Percentiles rank a stretch among this genome's conserved stretches.
phyloP scores from a whole-genome alignment of 2,888 invertebrate species.

The Hirtodrosophila alboralis region DNA sequence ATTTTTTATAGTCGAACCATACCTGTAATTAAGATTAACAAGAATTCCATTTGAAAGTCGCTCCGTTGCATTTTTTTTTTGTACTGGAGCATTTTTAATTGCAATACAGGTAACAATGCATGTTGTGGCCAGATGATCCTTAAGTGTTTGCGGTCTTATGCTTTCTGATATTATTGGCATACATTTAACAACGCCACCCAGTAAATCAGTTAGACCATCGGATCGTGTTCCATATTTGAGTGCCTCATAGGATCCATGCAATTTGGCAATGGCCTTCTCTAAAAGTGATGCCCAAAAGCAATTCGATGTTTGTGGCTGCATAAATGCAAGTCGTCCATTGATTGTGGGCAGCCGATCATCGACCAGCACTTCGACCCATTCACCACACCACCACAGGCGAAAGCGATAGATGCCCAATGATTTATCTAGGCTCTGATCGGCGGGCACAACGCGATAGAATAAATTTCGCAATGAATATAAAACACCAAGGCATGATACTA shows the following conservation, averaged over 20 bases:
- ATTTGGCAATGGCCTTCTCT: constrained; percentile 97
- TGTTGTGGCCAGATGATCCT: constrained; percentile 91
- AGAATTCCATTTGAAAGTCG: constrained; percentile 88
- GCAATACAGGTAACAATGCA: constrained; percentile 92
- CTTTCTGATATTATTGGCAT: constrained; percentile 89
- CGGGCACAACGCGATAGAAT: constrained; percentile 95
- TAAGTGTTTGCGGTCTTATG: constrained; percentile 86
- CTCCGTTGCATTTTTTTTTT: constrained; percentile 86
- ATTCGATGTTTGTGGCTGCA: constrained; percentile 91
- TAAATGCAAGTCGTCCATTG: constrained; percentile 93
- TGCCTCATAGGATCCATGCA: constrained; percentile 97
- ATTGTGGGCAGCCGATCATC: constrained; percentile 95
- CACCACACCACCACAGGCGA: constrained; percentile 96
- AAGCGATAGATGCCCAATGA: constrained; percentile 93
- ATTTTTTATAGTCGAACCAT: not conserved
- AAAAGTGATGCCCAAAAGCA: constrained; percentile 95
- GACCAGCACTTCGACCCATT: constrained; percentile 95
- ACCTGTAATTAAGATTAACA: constrained; percentile 90
- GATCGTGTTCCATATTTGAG: constrained; percentile 95
- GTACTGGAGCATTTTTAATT: constrained; percentile 80
- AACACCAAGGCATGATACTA: constrained; percentile 94
- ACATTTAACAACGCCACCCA: constrained; percentile 94
- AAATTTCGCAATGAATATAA: constrained; percentile 93
- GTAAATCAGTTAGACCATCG: constrained; percentile 94
- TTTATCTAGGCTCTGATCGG: constrained; percentile 92